Percentiles rank a stretch among this genome's conserved stretches.
Conservation (phyloP, 2,888 invertebrate species). For the Papilio protenor region DNA sequence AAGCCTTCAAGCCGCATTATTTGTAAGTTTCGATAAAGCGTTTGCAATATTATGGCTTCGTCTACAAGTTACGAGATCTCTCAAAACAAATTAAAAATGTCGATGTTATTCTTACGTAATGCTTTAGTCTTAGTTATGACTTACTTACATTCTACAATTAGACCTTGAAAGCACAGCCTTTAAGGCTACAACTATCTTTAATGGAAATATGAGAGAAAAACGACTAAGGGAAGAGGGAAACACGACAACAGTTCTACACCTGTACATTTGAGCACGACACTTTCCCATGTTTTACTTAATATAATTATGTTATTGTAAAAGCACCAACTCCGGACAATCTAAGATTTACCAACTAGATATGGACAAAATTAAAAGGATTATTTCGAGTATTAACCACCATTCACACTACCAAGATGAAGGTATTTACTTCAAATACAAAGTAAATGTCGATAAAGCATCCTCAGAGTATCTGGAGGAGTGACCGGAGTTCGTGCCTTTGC, state of each 20-base stretch:
- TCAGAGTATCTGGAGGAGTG: background rate
- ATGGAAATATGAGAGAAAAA: slow-evolving; percentile 60
- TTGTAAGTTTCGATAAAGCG: slow-evolving; percentile 14
- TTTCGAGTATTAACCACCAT: too few species aligned
- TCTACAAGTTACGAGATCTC: slow-evolving; percentile 35
- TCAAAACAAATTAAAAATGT: slow-evolving; percentile 34
- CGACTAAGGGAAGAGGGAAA: slow-evolving; percentile 59
- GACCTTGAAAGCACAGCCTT: slow-evolving; percentile 73
- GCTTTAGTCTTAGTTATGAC: slow-evolving; percentile 44
- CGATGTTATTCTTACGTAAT: slow-evolving; percentile 40
- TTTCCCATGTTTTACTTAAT: slow-evolving; percentile 30
- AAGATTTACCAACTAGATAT: background rate
- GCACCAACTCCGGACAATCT: background rate
- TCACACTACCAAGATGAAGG: too few species aligned
- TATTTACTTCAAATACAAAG: too few species aligned
- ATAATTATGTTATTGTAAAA: background rate
- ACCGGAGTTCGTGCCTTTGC: background rate
- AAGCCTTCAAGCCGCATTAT: background rate
- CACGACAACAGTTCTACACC: slow-evolving; percentile 61
- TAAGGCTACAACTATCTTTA: slow-evolving; percentile 65
- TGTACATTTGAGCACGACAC: slow-evolving; percentile 76
- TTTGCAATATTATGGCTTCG: slow-evolving; percentile 26
- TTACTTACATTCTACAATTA: slow-evolving; percentile 51
- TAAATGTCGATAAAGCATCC: too few species aligned
- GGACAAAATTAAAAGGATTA: too few species aligned